phyloP scores from a whole-genome alignment of 2,888 invertebrate genomes.

The Rhogogaster chlorosoma region DNA sequence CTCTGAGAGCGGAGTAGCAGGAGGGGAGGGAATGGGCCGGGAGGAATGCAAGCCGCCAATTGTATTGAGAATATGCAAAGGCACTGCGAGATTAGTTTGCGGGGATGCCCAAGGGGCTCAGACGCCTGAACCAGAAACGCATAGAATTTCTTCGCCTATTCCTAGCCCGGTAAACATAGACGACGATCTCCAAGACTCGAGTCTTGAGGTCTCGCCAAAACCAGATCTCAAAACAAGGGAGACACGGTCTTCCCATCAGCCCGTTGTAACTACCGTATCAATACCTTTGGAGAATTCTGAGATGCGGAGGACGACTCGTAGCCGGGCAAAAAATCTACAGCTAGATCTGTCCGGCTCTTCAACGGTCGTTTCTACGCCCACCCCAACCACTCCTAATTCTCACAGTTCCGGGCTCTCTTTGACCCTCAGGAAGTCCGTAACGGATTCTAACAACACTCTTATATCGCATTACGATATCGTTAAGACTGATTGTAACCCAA shows the following conservation, averaged over 20 bases:
- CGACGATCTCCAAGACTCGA: constrained; percentile 58
- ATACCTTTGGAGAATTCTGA: constrained; percentile 72
- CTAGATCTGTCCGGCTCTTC: constrained; percentile 64
- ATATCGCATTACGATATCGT: constrained; percentile 76
- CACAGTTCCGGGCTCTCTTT: constrained; percentile 70
- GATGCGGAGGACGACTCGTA: constrained; percentile 74
- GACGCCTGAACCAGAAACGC: constrained; percentile 66
- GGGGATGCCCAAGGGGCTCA: constrained; percentile 70
- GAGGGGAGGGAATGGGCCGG: constrained; percentile 62
- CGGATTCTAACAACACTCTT: constrained; percentile 73
- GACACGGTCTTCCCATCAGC: constrained; percentile 60
- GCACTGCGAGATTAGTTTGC: constrained; percentile 80
- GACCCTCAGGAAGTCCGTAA: constrained; percentile 73
- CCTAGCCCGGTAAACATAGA: constrained; percentile 67
- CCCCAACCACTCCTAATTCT: constrained; percentile 62
- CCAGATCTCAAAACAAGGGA: constrained; percentile 51
- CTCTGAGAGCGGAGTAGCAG: constrained; percentile 61
- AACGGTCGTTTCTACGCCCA: constrained; percentile 56
- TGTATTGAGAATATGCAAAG: constrained; percentile 92
- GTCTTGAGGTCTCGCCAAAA: constrained; percentile 29
- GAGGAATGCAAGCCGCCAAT: constrained; percentile 86
- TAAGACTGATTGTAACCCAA: constrained; percentile 74
- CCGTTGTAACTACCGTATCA: constrained; percentile 69
- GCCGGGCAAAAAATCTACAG: constrained; percentile 72
- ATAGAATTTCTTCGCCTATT: constrained; percentile 69